phyloP scores from a whole-genome alignment of 2,888 invertebrate species.

The Dyspetes luteomarginatus region DNA sequence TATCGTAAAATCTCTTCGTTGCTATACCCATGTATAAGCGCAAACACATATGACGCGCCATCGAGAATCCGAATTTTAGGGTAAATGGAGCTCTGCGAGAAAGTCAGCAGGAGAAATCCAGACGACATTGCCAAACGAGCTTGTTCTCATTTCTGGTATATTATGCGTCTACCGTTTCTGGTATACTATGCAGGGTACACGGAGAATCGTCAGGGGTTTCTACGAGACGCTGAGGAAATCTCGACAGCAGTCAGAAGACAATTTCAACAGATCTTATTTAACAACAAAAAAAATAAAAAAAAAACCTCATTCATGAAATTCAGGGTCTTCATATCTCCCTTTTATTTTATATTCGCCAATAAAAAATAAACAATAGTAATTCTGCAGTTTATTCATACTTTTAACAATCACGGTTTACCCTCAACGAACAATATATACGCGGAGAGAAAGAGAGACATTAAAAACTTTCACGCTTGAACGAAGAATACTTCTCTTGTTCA shows the following conservation, averaged over 20 bases:
- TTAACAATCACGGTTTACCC: background rate
- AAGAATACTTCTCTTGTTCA: background rate
- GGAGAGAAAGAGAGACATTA: background rate
- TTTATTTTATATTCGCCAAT: conserved; percentile 59
- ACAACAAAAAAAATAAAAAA: too few species aligned
- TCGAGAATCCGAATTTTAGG: conserved; percentile 35
- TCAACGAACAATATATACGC: background rate
- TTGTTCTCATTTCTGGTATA: conserved; percentile 1
- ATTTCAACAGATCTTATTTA: conserved; percentile 58
- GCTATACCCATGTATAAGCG: background rate
- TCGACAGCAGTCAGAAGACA: conserved; percentile 61
- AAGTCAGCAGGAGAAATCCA: conserved; percentile 1
- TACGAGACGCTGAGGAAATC: conserved; percentile 73
- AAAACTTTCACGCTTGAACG: conserved; percentile 22
- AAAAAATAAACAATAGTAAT: conserved; percentile 67
- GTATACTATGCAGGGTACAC: background rate
- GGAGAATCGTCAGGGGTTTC: conserved; percentile 62
- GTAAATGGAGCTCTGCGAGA: background rate
- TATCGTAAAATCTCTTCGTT: conserved; percentile 13
- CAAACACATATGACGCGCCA: conserved; percentile 20
- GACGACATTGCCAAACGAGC: conserved; percentile 46
- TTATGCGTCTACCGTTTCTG: too few species aligned
- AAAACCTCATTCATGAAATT: conserved; percentile 48
- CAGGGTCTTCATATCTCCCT: conserved; percentile 18
- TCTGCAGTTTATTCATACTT: conserved; percentile 11